These are phyloP conservation scores for Sphaerophoria taeniata DNA, from an alignment of 2,888 invertebrate genomes.

Conservation along the genomic window DNA sequence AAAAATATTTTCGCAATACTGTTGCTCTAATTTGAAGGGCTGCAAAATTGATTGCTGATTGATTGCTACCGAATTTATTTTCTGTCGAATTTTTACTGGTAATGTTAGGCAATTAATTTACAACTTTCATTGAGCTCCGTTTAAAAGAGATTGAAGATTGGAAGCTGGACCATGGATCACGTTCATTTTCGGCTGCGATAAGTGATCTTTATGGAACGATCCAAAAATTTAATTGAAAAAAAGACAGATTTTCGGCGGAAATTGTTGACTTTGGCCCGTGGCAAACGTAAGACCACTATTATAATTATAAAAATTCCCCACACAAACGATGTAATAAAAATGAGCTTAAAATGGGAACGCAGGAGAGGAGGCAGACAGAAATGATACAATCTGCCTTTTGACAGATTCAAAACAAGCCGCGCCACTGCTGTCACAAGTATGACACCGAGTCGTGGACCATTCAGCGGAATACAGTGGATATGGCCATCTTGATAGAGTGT, in stretches of 20 bases:
- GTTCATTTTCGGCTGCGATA: constrained; percentile 58
- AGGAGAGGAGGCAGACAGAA: constrained; percentile 36
- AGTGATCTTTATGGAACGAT: constrained; percentile 38
- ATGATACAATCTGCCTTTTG: constrained; percentile 69
- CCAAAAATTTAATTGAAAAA: constrained; percentile 38
- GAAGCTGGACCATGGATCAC: constrained; percentile 53
- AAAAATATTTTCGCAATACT: constrained; percentile 20
- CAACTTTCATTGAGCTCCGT: constrained; percentile 25
- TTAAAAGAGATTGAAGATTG: constrained; percentile 28
- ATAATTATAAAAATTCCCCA: constrained; percentile 67
- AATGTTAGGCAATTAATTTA: constrained; percentile 49
- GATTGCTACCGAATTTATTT: constrained; percentile 52
- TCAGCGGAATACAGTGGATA: constrained; percentile 70
- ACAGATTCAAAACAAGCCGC: constrained; percentile 58
- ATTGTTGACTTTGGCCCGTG: constrained; percentile 79
- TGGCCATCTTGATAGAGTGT: constrained; percentile 75
- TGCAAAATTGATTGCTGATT: constrained; percentile 60
- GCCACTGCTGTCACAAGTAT: constrained; percentile 54
- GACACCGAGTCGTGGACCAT: constrained; percentile 55
- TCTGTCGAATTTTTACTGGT: background rate
- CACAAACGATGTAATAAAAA: constrained; percentile 55
- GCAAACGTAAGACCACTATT: constrained; percentile 78
- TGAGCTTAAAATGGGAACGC: constrained; percentile 9
- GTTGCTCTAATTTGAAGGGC: constrained; percentile 39
- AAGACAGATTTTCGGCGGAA: constrained; percentile 51